phyloP scores from a whole-genome alignment of 1,140 invertebrate genomes.

The Drosophila mayri region DNA sequence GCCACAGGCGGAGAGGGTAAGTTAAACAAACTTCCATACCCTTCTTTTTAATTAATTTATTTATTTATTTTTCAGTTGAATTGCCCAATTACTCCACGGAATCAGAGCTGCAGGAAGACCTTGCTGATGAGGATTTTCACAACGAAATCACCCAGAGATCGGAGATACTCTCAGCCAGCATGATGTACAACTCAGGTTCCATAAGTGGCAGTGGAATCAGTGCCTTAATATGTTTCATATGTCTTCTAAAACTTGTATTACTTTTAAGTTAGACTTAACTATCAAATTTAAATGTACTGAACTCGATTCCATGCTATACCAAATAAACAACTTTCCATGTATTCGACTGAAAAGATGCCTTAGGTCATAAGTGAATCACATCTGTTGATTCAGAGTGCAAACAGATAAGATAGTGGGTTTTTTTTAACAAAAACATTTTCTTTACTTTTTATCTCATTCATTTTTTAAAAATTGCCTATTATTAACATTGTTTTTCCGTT shows the following conservation, averaged over 20 bases:
- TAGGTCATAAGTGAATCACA: constrained; percentile 12
- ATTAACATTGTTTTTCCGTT: too few relatives aligned
- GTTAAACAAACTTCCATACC: not conserved
- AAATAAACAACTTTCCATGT: constrained; percentile 38
- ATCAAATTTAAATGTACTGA: constrained; percentile 39
- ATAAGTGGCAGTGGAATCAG: constrained; percentile 1
- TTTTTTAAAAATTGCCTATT: not conserved
- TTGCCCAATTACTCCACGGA: constrained; percentile 82
- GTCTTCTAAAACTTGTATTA: constrained; percentile 38
- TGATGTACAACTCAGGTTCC: constrained; percentile 43
- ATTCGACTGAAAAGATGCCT: not conserved
- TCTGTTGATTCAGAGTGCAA: constrained; percentile 2
- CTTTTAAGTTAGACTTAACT: constrained; percentile 24
- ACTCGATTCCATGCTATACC: constrained; percentile 22
- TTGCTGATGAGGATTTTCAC: constrained; percentile 53
- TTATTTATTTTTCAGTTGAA: constrained; percentile 57
- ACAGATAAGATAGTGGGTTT: constrained; percentile 10
- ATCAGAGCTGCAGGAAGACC: constrained; percentile 70
- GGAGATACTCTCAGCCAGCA: constrained; percentile 62
- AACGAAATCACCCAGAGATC: constrained; percentile 74
- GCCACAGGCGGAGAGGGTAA: constrained; percentile 88
- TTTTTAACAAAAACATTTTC: not conserved
- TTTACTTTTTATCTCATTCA: not conserved
- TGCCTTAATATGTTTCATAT: constrained; percentile 30
- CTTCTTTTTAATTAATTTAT: too few relatives aligned